Evolutionary conservation across 37 sponge, comb jelly and placozoan genomes (phyloP), one percentile per base, ranked within the genome.

Genomic region (Axinella damicornis): DNA sequence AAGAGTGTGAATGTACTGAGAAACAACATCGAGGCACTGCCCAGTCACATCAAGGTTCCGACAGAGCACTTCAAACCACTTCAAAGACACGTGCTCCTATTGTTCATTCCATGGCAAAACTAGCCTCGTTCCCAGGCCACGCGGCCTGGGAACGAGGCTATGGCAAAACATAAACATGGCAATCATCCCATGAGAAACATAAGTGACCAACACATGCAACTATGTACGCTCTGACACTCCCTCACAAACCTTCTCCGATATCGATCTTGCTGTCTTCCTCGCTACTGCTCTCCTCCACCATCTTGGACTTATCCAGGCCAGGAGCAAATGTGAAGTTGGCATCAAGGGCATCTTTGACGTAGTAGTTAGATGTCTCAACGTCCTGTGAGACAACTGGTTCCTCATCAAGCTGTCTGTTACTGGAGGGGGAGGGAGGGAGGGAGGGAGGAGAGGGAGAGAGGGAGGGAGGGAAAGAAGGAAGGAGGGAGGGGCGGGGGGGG

Each of bases 331-430:
- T 59, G 28, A 81, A 69, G 40, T 81, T 69, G 40, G 82, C 68
- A 20, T 81, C 60, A 6, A 81, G 71, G 20, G 71, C 71, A 24
- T 69, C 82, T 22, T 69, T 81, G 40, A 81, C 56, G 28, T 56
- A 71, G 35, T 68, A 68, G 34, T 4, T 35, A 1, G 36, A 25
- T 11, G 82, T 70, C 59, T 69, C 71, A 2, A 71, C 66, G 1
- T 57, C 36, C 2, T 61, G 74, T 19, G 24, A 52, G 24, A 66
- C 53, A 19, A 63, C 71, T 18, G 38, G 60, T 36, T 58, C 41
- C 38, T 81, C 82, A 19, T 57, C 40, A 1, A 22, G 71, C 14
- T 25, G 25, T 11, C 22, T 20, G 31, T 68, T 2, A 6, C 35
- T 68, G 31, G 25, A 25, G 62, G 12, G 25, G 12, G 25, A 12